Conservation (phyloP, 1,140 invertebrate species). For the Trissolcus basalis region DNA sequence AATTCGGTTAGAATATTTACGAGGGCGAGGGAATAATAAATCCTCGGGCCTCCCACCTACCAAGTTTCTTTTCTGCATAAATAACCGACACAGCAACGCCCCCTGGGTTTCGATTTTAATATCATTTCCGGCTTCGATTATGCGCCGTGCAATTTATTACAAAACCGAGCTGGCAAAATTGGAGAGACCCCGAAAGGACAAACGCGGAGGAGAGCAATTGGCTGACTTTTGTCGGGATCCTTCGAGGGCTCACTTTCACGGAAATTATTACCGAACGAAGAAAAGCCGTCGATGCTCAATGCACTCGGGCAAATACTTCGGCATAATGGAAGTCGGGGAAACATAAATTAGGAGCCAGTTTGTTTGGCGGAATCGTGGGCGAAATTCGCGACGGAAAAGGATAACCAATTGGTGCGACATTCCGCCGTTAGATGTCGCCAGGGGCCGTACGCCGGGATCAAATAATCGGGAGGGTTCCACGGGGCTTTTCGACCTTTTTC, state of each 20-base stretch:
- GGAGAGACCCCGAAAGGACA: too few relatives aligned
- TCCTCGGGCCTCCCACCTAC: too few relatives aligned
- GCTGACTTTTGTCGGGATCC: conserved; percentile 27
- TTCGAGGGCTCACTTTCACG: conserved; percentile 31
- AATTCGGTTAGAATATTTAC: too few relatives aligned
- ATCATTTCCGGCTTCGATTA: too few relatives aligned
- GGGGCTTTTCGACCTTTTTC: too few relatives aligned
- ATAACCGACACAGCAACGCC: too few relatives aligned
- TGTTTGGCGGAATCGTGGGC: not conserved
- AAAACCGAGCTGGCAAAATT: not conserved
- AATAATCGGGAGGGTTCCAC: too few relatives aligned
- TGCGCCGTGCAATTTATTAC: too few relatives aligned
- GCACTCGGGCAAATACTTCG: conserved; percentile 32
- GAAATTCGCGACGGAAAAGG: not conserved
- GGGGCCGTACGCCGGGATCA: too few relatives aligned
- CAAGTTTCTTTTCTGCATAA: too few relatives aligned
- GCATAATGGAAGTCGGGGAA: conserved; percentile 21
- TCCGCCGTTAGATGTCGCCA: not conserved
- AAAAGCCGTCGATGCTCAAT: conserved; percentile 37
- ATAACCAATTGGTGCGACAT: not conserved
- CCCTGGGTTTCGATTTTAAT: too few relatives aligned
- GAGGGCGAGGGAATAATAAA: too few relatives aligned
- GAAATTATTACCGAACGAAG: conserved; percentile 38
- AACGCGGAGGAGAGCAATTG: conserved; percentile 33
- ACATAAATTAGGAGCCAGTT: conserved; percentile 37